A percentile compares a stretch with the other conserved stretches of the same genome.
Evolutionary conservation across 2,888 invertebrate genomes (phyloP).

Genomic region (Tinea pellionella): DNA sequence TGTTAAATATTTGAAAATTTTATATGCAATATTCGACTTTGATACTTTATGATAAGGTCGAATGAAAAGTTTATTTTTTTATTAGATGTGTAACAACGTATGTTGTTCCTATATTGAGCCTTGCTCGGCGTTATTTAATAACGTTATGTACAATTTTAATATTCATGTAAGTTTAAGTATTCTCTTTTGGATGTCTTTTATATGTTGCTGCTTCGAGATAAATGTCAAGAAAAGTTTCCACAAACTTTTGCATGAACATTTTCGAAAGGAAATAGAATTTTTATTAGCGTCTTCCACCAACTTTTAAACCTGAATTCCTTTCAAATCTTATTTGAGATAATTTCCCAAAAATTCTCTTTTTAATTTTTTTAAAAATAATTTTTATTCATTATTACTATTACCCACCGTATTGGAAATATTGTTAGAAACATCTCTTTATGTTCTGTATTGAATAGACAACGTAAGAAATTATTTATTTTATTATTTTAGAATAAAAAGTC

Average conservation of each 20-base stretch:
- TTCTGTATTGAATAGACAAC: too few species aligned
- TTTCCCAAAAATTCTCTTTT: not conserved
- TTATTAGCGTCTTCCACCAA: not conserved
- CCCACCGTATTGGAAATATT: too few species aligned
- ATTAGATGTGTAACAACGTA: too few species aligned
- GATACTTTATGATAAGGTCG: too few species aligned
- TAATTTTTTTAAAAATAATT: not conserved
- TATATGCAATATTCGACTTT: too few species aligned
- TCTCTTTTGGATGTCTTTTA: not conserved
- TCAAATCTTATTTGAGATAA: not conserved
- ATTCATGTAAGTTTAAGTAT: not conserved
- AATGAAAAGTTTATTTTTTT: too few species aligned
- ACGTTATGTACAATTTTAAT: not conserved
- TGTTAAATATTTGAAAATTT: not conserved
- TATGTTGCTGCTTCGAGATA: not conserved
- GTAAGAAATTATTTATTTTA: too few species aligned
- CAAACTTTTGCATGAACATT: not conserved
- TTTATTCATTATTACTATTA: not conserved
- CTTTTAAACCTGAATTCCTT: not conserved
- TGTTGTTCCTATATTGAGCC: too few species aligned
- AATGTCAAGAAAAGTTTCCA: not conserved
- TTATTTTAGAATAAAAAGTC: too few species aligned
- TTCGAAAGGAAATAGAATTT: not conserved
- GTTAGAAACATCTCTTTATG: too few species aligned
- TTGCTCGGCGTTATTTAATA: not conserved